Evolutionary conservation across 2,113 vertebrate species (phyloP), one percentile per base, ranked within the genome.

Genomic region (Pycnonotus jocosus): DNA sequence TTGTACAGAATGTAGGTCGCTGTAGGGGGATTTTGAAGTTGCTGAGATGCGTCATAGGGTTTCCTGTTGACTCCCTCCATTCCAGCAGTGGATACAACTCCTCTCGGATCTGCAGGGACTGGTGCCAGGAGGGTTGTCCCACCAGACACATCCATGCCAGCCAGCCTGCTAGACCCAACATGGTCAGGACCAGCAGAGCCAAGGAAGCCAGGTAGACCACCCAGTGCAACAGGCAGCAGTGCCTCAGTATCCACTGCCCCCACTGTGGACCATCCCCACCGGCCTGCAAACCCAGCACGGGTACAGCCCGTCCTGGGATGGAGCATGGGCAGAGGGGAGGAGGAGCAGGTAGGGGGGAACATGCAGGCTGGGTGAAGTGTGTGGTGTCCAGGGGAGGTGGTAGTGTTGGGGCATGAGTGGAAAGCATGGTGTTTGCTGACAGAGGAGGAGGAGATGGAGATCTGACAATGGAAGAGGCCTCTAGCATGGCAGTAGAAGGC

Each of bases 171-270:
- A 96, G 12, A 65, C 23, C 76, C 56, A 94, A 58, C 42, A 66
- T 0, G 1, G 11, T 70, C 42, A 93, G 64, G 25, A 62, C 33
- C 45, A 97, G 71, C 68, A 94, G 56, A 69, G 4, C 42, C 94
- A 94, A 44, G 76, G 58, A 82, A 33, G 19, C 40, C 50, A 96
- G 50, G 47, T 81, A 94, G 79, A 96, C 50, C 71, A 76, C 14
- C 85, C 90, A 93, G 82, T 80, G 96, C 92, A 96, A 30, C 1
- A 94, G 58, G 68, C 96, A 97, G 62, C 93, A 97, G 14, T 86
- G 51, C 4, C 33, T 65, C 74, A 95, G 50, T 45, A 90, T 62
- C 93, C 87, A 79, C n/a, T 54, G 77, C 5, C 81, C 61, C 61
- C 95, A 79, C 54, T 92, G 93, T 0, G 9, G 79, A 50, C 45